Conservation (phyloP, 2,888 invertebrate species). For the Tribolium freemani region DNA sequence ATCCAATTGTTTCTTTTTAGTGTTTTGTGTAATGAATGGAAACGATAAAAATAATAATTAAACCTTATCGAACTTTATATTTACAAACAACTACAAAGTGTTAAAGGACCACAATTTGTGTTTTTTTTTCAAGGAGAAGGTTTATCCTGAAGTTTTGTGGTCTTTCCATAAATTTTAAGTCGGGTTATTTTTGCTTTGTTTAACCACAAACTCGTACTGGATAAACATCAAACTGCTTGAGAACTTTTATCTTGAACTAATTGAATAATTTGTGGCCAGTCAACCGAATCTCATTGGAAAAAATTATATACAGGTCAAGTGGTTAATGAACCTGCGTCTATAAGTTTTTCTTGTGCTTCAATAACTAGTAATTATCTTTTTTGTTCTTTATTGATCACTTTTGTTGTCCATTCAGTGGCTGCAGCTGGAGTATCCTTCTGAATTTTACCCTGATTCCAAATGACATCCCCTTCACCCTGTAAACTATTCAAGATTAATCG, state of each 20-base stretch:
- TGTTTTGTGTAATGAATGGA: too few relatives aligned
- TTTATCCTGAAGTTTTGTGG: too few relatives aligned
- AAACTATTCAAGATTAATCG: constrained; percentile 17
- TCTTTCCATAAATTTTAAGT: too few relatives aligned
- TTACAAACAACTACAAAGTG: too few relatives aligned
- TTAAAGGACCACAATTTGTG: too few relatives aligned
- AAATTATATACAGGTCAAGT: background rate
- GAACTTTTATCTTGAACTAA: background rate
- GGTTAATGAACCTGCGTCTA: background rate
- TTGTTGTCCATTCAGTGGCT: background rate
- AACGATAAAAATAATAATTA: too few relatives aligned
- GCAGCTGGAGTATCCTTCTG: background rate
- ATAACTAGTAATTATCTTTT: too few relatives aligned
- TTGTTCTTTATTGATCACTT: background rate
- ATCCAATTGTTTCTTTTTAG: too few relatives aligned
- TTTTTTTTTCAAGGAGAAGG: too few relatives aligned
- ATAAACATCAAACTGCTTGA: background rate
- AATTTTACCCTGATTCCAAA: background rate
- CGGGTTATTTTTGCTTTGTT: too few relatives aligned
- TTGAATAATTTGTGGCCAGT: background rate
- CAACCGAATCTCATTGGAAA: background rate
- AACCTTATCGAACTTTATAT: too few relatives aligned
- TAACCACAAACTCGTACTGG: too few relatives aligned
- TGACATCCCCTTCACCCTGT: background rate
- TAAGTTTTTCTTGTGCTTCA: background rate